Base-by-base conservation (phyloP, 2,888 invertebrate genomes). In the Melinaea menophilus region DNA sequence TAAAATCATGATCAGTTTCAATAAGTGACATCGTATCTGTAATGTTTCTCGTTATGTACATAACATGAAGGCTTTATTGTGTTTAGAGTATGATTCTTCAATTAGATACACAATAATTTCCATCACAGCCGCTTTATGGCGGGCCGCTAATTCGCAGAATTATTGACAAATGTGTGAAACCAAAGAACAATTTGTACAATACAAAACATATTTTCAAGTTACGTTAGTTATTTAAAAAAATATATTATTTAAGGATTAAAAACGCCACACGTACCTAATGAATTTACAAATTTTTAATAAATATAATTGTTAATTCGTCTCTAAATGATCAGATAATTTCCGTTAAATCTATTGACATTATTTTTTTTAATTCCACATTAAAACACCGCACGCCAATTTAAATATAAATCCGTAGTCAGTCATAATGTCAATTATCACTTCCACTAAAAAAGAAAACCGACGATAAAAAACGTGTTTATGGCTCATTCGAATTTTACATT, bases 341-440 rank as follows among this genome's bases (percentile, higher is more conserved):
- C 41, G 41, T 5, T 51, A 22, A 31, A 13, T 4, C 45, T 58
- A 45, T 59, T 22, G 31, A 55, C 55, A 3, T 56, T n/a, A 11
- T 37, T 51, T 61, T 66, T 59, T 69, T 71, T 71, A 71, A 64
- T 68, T 60, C 65, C 48, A 67, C 56, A 65, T 66, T 59, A 64
- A 66, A 69, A 70, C 68, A 69, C 71, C 65, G 77, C 74, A 81
- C 79, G 84, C 82, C 80, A 84, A 85, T 83, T 84, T 85, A 84
- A 83, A 80, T 81, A 79, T 77, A 76, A 77, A 84, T 73, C 72
- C 77, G 76, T 78, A 74, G 77, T 81, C 80, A 76, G 82, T 85
- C 85, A 86, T 89, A 88, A 90, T 90, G 82, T 86, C 88, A 90
- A 90, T 90, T 90, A 90, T 89, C 90, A 89, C 90, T 80, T 87